Base-by-base conservation (phyloP, 2,888 invertebrate species). In the Marronus borbonicus region DNA sequence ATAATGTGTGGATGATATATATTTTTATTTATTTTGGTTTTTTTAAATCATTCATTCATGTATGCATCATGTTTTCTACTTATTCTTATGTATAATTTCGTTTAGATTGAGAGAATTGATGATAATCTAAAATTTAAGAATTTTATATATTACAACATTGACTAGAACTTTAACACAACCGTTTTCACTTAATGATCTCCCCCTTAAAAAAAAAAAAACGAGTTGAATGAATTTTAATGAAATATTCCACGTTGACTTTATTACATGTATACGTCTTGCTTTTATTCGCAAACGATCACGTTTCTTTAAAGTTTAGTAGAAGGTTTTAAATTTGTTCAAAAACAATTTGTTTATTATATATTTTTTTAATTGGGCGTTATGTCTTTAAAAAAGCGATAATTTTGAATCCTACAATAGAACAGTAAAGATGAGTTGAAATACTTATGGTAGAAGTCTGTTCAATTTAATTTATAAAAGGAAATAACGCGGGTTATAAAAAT, bases 131-230 rank as follows among this genome's bases (percentile, higher is more conserved):
- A 62, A 60, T 74, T 74, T 31, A 20, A 20, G 62, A 62, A 44
- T 52, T 36, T 36, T 64, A 76, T 68, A 68, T 50, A 76, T 79
- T 70, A 79, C 78, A 78, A 78, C 78, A 79, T 76, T 69, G 78
- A 79, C 78, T 79, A 79, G 65, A 52, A 49, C 12, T 50, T 49
- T 79, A 76, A 76, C 76, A 79, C 78, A 79, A 79, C 76, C 78
- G 76, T 70, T 69, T 44, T 44, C 8, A 44, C 49, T 62, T 76
- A 70, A 14, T 17, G 20, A 12, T 10, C 5, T 28, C 5, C 20
- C 28, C 28, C 2, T 28, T 17, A 8, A 24, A 24, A 20, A 24
- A 10, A 17, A 17, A 17, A 60, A 55, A 55, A 14, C 2, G 7
- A 17, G 1, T 55, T 8, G n/a, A 1, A 17, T 17, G 14, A n/a